Percentiles rank a stretch among this genome's conserved stretches.
Evolutionary conservation across 2,888 invertebrate species (phyloP).

Genomic region (Aphodius granarius): DNA sequence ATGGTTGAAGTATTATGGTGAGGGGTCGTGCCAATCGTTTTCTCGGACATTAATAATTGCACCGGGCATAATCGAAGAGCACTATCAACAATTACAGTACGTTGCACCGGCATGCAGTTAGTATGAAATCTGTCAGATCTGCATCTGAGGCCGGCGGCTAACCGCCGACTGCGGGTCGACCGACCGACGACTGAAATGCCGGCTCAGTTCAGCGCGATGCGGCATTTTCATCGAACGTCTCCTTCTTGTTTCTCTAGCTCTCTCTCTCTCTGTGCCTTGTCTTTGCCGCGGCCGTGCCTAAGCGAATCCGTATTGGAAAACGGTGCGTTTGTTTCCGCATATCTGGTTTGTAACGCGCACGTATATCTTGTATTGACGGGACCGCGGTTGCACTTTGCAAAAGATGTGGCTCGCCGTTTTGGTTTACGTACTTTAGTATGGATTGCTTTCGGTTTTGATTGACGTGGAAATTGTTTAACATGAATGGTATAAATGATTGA

Average conservation of each 20-base stretch:
- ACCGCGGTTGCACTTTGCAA: neutral
- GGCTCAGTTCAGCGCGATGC: neutral
- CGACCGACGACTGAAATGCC: neutral
- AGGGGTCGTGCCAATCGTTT: neutral
- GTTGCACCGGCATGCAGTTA: constrained; percentile 33
- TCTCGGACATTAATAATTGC: constrained; percentile 16
- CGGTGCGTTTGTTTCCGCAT: neutral
- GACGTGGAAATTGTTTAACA: too few relatives aligned
- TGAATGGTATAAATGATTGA: too few relatives aligned
- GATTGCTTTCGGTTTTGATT: too few relatives aligned
- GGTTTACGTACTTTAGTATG: too few relatives aligned
- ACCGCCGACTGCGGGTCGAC: neutral
- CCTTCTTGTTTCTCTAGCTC: neutral
- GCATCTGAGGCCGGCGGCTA: constrained; percentile 34
- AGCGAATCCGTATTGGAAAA: neutral
- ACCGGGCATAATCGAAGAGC: constrained; percentile 10
- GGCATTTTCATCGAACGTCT: neutral
- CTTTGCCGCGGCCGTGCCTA: neutral
- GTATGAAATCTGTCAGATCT: constrained; percentile 36
- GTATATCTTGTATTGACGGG: neutral
- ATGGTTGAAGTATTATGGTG: too few relatives aligned
- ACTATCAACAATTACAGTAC: constrained; percentile 32
- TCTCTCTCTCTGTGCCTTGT: neutral
- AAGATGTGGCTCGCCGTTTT: neutral
- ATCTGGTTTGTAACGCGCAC: neutral